Conservation (phyloP, 2,888 invertebrate species). For the Leucozona laternaria region DNA sequence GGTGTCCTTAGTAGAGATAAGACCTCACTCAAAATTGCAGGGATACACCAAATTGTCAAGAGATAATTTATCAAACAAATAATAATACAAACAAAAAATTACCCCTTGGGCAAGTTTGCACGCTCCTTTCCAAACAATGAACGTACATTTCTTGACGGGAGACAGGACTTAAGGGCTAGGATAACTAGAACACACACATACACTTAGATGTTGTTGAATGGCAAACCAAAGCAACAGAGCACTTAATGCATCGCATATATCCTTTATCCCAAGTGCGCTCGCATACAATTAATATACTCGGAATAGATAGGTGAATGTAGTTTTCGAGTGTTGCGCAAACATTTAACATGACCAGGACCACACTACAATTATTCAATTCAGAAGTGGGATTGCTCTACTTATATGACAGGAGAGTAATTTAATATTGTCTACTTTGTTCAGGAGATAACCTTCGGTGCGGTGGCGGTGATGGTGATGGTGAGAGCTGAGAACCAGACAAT, state of each 20-base stretch:
- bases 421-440: conserved; percentile 66
- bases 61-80: conserved; percentile 46
- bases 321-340: conserved; percentile 75
- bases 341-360: conserved; percentile 74
- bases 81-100: conserved; percentile 5
- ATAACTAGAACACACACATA: conserved; percentile 11
- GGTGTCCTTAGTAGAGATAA: conserved; percentile 27
- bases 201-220: neutral
- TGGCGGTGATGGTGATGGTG: neutral
- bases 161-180: conserved; percentile 15
- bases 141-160: conserved; percentile 50
- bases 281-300: conserved; percentile 69
- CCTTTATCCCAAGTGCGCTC: conserved; percentile 51
- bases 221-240: conserved; percentile 48
- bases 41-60: conserved; percentile 48
- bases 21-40: conserved; percentile 41
- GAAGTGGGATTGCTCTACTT: conserved; percentile 54
- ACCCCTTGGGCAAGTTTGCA: conserved; percentile 23
- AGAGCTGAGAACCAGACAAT: neutral
- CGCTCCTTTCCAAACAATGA: conserved; percentile 43
- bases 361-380: conserved; percentile 73
- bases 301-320: conserved; percentile 63
- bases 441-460: conserved; percentile 6
- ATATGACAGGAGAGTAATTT: conserved; percentile 67
- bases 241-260: conserved; percentile 32